Conservation (phyloP, 2,888 invertebrate species). For the Scelioninae gen. 1 region DNA sequence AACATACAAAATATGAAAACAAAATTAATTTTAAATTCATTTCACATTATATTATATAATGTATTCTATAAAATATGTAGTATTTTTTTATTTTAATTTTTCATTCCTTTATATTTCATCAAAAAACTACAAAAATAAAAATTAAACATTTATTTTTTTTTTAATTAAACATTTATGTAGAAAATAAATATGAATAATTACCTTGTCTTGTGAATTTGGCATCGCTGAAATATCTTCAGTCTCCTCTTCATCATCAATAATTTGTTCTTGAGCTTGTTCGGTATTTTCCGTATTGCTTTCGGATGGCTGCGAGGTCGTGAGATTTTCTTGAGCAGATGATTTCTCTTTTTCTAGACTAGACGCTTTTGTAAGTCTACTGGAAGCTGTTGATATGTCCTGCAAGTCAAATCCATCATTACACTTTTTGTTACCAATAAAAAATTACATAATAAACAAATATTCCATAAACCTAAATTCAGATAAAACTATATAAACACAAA, state of each 20-base stretch:
- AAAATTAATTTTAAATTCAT: too few relatives aligned
- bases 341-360: conserved; percentile 77
- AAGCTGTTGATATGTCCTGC: conserved; percentile 73
- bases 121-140: too few relatives aligned
- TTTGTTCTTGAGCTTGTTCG: conserved; percentile 43
- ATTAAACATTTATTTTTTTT: not conserved
- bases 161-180: not conserved
- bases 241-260: conserved; percentile 69
- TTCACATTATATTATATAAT: too few relatives aligned
- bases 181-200: not conserved
- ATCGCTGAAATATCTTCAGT: conserved; percentile 45
- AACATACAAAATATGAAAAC: too few relatives aligned
- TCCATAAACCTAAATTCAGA: not conserved
- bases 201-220: conserved; percentile 59
- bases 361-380: conserved; percentile 71
- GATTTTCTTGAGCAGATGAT: conserved; percentile 61
- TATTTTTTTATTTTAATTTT: not conserved
- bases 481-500: too few relatives aligned
- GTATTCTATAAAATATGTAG: not conserved
- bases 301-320: conserved; percentile 33
- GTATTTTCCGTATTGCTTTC: conserved; percentile 44
- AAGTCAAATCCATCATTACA: conserved; percentile 57
- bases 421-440: not conserved
- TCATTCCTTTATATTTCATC: too few relatives aligned
- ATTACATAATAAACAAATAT: not conserved